Conservation (phyloP, 2,797 vertebrate species). For the Thalassophryne amazonica region DNA sequence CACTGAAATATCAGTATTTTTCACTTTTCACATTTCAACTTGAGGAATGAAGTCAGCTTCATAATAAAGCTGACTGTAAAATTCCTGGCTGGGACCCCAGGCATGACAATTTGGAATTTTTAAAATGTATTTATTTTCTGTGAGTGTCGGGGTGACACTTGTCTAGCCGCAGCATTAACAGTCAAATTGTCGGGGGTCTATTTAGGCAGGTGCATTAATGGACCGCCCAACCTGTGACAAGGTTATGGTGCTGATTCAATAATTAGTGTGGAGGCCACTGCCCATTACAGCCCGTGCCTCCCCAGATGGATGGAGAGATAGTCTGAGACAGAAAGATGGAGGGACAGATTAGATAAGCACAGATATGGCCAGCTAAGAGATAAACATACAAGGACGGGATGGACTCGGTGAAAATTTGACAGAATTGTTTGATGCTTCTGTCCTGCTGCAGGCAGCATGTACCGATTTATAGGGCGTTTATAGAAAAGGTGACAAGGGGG, state of each 20-base stretch:
- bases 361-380: conserved; percentile 81
- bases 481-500: conserved; percentile 65
- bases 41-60: no score
- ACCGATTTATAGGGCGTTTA: conserved; percentile 61
- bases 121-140: no score
- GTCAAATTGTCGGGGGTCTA: conserved; percentile 65
- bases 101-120: no score
- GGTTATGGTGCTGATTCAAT: conserved; percentile 83
- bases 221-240: conserved; percentile 73
- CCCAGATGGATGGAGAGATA: conserved; percentile 72
- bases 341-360: conserved; percentile 75
- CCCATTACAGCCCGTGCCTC: conserved; percentile 73
- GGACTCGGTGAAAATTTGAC: conserved; percentile 27
- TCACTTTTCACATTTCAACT: no score
- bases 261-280: conserved; percentile 76
- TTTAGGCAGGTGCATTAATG: conserved; percentile 74
- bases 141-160: no score
- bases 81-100: no score
- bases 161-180: conserved; percentile 63
- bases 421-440: conserved; percentile 48
- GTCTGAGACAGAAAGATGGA: conserved; percentile 67
- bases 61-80: no score
- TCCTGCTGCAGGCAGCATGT: conserved; percentile 41
- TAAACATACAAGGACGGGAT: conserved; percentile 66
- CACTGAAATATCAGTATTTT: no score